A percentile compares a stretch with the other conserved stretches of the same genome.
phyloP scores from a whole-genome alignment of 1,140 invertebrate species.

The Macrocentrus cingulum region DNA sequence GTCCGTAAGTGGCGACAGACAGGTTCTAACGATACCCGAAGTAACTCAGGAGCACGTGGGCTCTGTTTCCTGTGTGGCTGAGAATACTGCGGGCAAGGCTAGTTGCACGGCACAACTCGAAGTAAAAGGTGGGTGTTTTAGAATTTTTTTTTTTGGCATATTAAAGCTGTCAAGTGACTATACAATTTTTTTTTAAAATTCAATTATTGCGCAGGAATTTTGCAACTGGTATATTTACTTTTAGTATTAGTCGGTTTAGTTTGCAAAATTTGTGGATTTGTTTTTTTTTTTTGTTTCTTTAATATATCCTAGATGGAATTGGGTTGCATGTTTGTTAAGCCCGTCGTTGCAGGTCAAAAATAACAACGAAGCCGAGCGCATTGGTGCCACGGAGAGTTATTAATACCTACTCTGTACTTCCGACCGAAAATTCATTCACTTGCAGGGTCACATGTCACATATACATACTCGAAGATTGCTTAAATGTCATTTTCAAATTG shows the following conservation, averaged over 20 bases:
- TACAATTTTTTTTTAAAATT: background rate
- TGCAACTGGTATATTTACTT: background rate
- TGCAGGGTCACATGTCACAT: constrained; percentile 24
- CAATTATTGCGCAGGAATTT: background rate
- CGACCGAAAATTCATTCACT: constrained; percentile 45
- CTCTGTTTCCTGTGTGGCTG: constrained; percentile 72
- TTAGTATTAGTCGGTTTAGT: background rate
- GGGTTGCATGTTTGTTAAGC: constrained; percentile 34
- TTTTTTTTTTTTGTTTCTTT: constrained; percentile 23
- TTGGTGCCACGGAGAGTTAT: constrained; percentile 52
- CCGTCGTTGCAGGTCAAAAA: constrained; percentile 41
- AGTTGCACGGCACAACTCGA: constrained; percentile 65
- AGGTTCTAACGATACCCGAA: constrained; percentile 69
- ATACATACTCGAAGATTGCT: constrained; percentile 12
- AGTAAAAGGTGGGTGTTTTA: constrained; percentile 48
- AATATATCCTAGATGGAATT: constrained; percentile 36
- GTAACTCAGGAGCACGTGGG: constrained; percentile 64
- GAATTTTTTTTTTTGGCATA: constrained; percentile 8
- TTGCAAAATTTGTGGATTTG: background rate
- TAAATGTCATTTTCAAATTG: background rate
- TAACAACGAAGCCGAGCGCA: constrained; percentile 43
- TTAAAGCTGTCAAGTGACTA: background rate
- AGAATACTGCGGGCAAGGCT: constrained; percentile 73
- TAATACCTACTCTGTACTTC: constrained; percentile 46
- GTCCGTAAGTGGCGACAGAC: constrained; percentile 70